phyloP scores from a whole-genome alignment of 1,140 invertebrate species.

The Penaeus japonicus region DNA sequence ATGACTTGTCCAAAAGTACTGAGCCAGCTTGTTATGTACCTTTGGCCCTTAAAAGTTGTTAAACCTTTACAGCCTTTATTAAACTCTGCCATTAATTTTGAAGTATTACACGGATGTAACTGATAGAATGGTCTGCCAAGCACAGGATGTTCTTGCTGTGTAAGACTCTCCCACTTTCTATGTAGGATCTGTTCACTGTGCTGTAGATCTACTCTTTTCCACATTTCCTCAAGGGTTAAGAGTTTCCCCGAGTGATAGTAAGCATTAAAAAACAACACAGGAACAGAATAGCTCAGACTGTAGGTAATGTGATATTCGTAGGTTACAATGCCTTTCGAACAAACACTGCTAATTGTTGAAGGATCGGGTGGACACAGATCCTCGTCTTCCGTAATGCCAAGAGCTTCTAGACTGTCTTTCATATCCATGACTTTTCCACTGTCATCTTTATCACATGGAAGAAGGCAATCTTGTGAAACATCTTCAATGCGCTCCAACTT shows the following conservation, averaged over 20 bases:
- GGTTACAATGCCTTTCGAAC: background rate
- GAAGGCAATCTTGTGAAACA: no score
- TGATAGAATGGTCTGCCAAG: slow-evolving; percentile 36
- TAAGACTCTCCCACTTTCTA: slow-evolving; percentile 23
- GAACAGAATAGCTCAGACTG: slow-evolving; percentile 28
- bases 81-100: background rate
- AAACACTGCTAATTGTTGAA: background rate
- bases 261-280: slow-evolving; percentile 34
- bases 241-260: slow-evolving; percentile 21
- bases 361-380: background rate
- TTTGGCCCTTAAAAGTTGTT: background rate
- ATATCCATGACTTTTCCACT: background rate
- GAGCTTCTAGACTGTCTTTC: background rate
- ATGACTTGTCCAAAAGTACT: slow-evolving; percentile 37
- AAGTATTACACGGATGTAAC: slow-evolving; percentile 27
- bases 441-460: background rate
- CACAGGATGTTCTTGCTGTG: slow-evolving; percentile 33
- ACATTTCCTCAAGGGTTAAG: slow-evolving; percentile 13
- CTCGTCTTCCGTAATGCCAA: background rate
- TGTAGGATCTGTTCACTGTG: slow-evolving; percentile 4
- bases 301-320: slow-evolving; percentile 34
- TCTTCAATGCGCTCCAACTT: background rate
- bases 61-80: background rate
- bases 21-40: slow-evolving; percentile 19
- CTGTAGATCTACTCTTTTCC: background rate